Conservation (phyloP, 2,113 vertebrate genomes). For the Chinchilla lanigera region DNA sequence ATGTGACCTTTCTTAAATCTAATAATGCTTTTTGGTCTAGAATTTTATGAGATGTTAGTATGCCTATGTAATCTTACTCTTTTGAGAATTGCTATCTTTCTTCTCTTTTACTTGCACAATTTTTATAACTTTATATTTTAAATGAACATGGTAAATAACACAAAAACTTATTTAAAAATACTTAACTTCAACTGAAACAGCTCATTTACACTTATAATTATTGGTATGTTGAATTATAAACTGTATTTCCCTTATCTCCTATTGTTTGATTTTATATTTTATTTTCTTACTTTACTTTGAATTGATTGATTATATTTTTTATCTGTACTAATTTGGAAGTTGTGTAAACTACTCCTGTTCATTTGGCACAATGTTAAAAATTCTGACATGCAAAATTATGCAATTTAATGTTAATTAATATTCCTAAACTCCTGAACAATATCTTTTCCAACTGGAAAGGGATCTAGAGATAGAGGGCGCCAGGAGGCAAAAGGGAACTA, state of each 20-base stretch:
- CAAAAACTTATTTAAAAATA: neutral
- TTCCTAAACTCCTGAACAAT: neutral
- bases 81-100: neutral
- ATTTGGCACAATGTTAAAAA: neutral
- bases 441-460: neutral
- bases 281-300: neutral
- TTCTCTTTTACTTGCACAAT: neutral
- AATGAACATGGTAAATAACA: neutral
- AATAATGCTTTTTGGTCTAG: neutral
- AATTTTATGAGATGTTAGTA: neutral
- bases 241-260: neutral
- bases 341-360: neutral
- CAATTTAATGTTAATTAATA: neutral
- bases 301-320: neutral
- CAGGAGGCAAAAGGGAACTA: neutral
- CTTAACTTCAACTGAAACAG: neutral
- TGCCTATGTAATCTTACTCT: neutral
- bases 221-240: neutral
- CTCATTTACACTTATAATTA: neutral
- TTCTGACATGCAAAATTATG: neutral
- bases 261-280: neutral
- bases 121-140: conserved; percentile 16
- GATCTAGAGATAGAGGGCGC: neutral
- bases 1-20: neutral
- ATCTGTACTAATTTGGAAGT: neutral